Percentiles rank a stretch among this genome's conserved stretches.
Evolutionary conservation across 2,113 vertebrate genomes (phyloP).

Genomic region (Micronycteris hirsuta): DNA sequence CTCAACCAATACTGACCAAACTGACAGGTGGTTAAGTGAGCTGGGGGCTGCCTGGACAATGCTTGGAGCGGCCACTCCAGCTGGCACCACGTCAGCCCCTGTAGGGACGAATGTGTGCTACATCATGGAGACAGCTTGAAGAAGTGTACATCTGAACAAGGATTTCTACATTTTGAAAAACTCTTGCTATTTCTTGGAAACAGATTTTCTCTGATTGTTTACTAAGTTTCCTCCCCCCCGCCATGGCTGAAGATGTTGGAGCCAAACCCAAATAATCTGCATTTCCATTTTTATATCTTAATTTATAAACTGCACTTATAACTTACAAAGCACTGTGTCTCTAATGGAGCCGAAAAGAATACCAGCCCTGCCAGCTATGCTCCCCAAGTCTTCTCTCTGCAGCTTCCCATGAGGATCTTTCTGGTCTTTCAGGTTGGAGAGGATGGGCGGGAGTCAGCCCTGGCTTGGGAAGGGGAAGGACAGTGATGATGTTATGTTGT

Average conservation of each 20-base stretch:
- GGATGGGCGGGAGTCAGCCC: neutral
- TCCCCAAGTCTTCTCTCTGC: neutral
- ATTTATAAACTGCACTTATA: slow-evolving; percentile 72
- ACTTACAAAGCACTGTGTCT: slow-evolving; percentile 67
- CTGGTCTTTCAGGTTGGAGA: neutral
- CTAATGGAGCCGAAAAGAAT: slow-evolving; percentile 53
- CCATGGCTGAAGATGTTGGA: slow-evolving; percentile 63
- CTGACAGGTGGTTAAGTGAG: neutral
- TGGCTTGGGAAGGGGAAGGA: neutral
- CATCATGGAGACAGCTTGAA: neutral
- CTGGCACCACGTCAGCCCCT: neutral
- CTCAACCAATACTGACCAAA: neutral
- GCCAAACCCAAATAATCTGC: slow-evolving; percentile 65
- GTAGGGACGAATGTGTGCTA: neutral
- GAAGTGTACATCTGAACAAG: slow-evolving; percentile 6
- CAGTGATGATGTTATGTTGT: neutral
- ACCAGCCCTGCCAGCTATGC: slow-evolving; percentile 27
- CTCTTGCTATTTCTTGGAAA: slow-evolving; percentile 63
- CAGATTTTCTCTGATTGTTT: slow-evolving; percentile 67
- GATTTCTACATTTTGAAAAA: slow-evolving; percentile 44
- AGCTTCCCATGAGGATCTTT: neutral
- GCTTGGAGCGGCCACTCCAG: neutral
- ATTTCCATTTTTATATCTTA: slow-evolving; percentile 72
- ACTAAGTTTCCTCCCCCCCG: neutral
- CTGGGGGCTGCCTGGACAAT: neutral